A percentile compares a stretch with the other conserved stretches of the same genome.
Conservation (phyloP, 2,888 invertebrate genomes). For the Morinoia aosen region DNA sequence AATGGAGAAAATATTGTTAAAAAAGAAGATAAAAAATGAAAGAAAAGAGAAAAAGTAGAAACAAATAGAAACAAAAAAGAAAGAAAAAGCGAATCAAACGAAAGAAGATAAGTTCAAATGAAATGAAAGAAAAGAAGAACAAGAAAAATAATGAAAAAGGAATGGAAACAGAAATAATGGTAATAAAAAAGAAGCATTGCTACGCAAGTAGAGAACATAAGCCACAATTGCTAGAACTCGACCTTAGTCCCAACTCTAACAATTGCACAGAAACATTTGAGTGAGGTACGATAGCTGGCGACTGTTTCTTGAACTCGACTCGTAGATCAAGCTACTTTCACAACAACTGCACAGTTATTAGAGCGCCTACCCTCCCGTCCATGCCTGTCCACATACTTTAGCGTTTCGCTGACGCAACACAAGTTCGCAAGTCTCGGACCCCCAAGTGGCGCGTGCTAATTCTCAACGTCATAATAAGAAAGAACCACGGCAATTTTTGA, state of each 20-base stretch:
- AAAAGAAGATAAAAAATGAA: too few species aligned
- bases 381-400: not conserved
- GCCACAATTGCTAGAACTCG: not conserved
- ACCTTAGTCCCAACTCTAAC: not conserved
- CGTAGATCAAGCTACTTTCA: not conserved
- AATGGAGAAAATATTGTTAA: too few species aligned
- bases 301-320: not conserved
- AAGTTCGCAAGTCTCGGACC: not conserved
- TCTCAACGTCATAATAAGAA: not conserved
- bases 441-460: not conserved
- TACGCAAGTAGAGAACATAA: not conserved
- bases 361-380: not conserved
- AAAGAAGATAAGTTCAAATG: too few species aligned
- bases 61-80: too few species aligned
- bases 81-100: too few species aligned
- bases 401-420: not conserved
- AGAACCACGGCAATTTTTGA: not conserved
- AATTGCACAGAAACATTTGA: not conserved
- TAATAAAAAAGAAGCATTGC: not conserved
- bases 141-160: too few species aligned
- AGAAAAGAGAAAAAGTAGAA: too few species aligned
- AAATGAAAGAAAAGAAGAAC: too few species aligned
- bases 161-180: too few species aligned
- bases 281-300: not conserved
- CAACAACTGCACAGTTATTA: not conserved